A percentile compares a stretch with the other conserved stretches of the same genome.
phyloP scores from a whole-genome alignment of 2,113 vertebrate genomes.

The Ammodytes marinus region DNA sequence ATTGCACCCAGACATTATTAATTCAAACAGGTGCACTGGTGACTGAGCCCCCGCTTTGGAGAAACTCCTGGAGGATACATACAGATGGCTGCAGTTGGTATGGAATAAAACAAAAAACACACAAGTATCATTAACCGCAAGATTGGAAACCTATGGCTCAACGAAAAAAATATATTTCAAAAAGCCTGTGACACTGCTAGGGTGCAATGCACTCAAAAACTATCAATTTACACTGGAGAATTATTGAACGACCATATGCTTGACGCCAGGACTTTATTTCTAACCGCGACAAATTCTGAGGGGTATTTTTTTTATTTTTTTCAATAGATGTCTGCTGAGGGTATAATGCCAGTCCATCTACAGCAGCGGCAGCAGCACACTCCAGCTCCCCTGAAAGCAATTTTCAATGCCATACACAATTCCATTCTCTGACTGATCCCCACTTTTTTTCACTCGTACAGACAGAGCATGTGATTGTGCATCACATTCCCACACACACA shows the following conservation, averaged over 20 bases:
- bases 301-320: conserved; percentile 52
- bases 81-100: conserved; percentile 47
- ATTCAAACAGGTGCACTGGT: conserved; percentile 63
- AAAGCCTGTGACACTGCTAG: conserved; percentile 45
- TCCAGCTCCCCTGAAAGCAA: conserved; percentile 70
- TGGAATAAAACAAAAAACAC: conserved; percentile 53
- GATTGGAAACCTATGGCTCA: conserved; percentile 59
- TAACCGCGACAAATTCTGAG: conserved; percentile 68
- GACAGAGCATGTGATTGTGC: conserved; percentile 15
- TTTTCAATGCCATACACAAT: conserved; percentile 64
- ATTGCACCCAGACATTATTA: conserved; percentile 50
- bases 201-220: conserved; percentile 52
- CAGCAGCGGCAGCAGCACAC: conserved; percentile 47
- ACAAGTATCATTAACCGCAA: conserved; percentile 62
- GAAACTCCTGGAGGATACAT: conserved; percentile 18
- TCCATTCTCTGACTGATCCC: conserved; percentile 61
- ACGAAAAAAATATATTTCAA: conserved; percentile 64
- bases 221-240: conserved; percentile 70
- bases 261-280: conserved; percentile 67
- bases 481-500: neutral
- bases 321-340: conserved; percentile 66
- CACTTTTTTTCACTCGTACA: conserved; percentile 35
- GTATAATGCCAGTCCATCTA: conserved; percentile 65
- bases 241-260: conserved; percentile 65
- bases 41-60: conserved; percentile 20